phyloP scores from a whole-genome alignment of 2,797 vertebrate species.

The Tangara arthus region DNA sequence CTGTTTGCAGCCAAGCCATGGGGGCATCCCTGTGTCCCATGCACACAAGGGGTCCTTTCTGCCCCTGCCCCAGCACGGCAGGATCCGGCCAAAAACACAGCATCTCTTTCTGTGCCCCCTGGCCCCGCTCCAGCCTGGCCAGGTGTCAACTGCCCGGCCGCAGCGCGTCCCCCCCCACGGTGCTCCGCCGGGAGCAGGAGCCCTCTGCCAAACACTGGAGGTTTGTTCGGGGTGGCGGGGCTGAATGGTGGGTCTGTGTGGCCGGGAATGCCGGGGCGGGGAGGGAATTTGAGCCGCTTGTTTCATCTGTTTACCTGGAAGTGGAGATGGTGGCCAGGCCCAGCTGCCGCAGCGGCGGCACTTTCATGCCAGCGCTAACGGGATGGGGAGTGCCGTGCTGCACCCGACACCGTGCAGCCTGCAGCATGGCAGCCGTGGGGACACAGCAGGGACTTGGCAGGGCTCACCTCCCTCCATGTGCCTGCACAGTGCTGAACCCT shows the following conservation, averaged over 20 bases:
- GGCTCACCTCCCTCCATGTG: not conserved
- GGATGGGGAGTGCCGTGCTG: not conserved
- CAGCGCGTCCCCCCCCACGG: not conserved
- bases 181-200: not conserved
- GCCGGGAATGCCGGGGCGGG: not conserved
- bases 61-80: not conserved
- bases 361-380: not conserved
- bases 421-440: accelerated
- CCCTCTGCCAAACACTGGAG: constrained; percentile 27
- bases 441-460: not conserved
- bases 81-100: not conserved
- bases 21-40: not conserved
- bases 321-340: not conserved
- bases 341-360: not conserved
- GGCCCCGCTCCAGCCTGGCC: constrained; percentile 16
- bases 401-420: accelerated
- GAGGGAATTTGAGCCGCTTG: not conserved
- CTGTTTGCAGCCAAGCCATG: not conserved
- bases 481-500: not conserved
- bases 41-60: constrained; percentile 15
- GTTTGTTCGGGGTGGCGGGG: not conserved
- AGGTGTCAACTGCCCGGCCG: not conserved
- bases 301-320: constrained; percentile 62
- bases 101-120: not conserved
- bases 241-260: constrained; percentile 42